phyloP scores from a whole-genome alignment of 2,113 vertebrate genomes.

The Cololabis saira region DNA sequence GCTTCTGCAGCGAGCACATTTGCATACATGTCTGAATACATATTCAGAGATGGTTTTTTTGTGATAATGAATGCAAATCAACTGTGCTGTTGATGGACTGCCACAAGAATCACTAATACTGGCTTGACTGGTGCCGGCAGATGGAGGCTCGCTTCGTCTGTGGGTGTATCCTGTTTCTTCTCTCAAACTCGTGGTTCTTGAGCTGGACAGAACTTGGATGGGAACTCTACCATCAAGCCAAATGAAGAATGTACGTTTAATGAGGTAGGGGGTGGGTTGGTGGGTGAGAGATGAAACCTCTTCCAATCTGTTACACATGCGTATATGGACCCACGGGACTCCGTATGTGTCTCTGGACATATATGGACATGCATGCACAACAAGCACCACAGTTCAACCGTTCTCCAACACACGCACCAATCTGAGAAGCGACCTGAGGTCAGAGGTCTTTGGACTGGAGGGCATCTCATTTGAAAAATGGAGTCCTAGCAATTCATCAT shows the following conservation, averaged over 20 bases:
- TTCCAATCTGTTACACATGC: constrained; percentile 62
- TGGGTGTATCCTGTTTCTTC: constrained; percentile 50
- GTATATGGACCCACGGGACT: too few relatives aligned
- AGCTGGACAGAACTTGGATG: constrained; percentile 57
- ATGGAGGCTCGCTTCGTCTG: constrained; percentile 39
- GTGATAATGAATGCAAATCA: constrained; percentile 58
- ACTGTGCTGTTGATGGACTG: constrained; percentile 37
- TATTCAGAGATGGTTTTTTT: constrained; percentile 50
- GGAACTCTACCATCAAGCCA: constrained; percentile 63
- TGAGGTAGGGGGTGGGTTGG: constrained; percentile 28
- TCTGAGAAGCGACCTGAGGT: constrained; percentile 47
- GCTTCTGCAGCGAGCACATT: constrained; percentile 24
- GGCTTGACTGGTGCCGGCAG: constrained; percentile 49
- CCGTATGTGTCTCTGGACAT: constrained; percentile 31
- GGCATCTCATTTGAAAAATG: constrained; percentile 56
- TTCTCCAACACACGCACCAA: constrained; percentile 25
- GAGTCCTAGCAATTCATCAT: constrained; percentile 67
- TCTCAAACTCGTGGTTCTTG: constrained; percentile 27
- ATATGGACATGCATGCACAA: constrained; percentile 16
- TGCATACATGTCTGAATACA: constrained; percentile 48
- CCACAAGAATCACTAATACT: constrained; percentile 13
- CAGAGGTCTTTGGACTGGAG: constrained; percentile 57
- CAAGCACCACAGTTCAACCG: constrained; percentile 1
- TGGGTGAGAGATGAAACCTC: constrained; percentile 33
- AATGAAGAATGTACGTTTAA: constrained; percentile 59